Base-by-base conservation (phyloP, 2,888 invertebrate species). In the Drosophila phalerata region DNA sequence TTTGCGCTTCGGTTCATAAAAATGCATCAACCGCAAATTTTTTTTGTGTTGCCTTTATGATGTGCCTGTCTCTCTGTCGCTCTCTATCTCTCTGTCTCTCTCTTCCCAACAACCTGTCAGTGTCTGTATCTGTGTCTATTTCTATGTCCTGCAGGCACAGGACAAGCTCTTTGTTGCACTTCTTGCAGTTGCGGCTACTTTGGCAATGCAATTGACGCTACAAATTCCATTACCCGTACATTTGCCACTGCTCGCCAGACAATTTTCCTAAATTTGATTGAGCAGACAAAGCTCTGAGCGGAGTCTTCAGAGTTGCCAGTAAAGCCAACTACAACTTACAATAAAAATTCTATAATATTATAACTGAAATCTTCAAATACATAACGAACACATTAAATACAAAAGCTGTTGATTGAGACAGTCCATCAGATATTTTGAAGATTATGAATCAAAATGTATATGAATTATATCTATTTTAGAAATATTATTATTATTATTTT, bases 21-120 rank as follows among this genome's bases (percentile, higher is more conserved):
- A 82, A 81, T 84, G 81, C 84, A 84, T 69, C 78, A 78, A 74
- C 81, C 81, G 76, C 81, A 81, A 77, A 53, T 81, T 81, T 83
- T 83, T 47, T 79, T 58, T 64, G 70, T 71, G 60, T 45, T 79
- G 53, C 68, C 69, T 64, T 72, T 72, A 79, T 77, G 79, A 73
- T 64, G 70, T 66, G 62, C 69, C 68, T 58, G 72, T 62, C 57
- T 55, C 28, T 38, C 49, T 55, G 28, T 51, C 62, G 25, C 6
- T 22, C 11, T 10, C 34, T 28, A 5, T 22, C 11, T 10, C 34
- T 28, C 25, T 40, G 13, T 34, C 51, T 9, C 37, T 30, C 34
- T 17, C 49, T n/a, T 6, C 30, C 28, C 47, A 10, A 22, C 11
- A 49, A 49, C 32, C 5, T 30, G 9, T 45, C 38, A 5, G 10